A percentile compares a stretch with the other conserved stretches of the same genome.
These are phyloP conservation scores for Cryptotis parvus DNA, from an alignment of 2,113 vertebrate species.

Conservation along the genomic window DNA sequence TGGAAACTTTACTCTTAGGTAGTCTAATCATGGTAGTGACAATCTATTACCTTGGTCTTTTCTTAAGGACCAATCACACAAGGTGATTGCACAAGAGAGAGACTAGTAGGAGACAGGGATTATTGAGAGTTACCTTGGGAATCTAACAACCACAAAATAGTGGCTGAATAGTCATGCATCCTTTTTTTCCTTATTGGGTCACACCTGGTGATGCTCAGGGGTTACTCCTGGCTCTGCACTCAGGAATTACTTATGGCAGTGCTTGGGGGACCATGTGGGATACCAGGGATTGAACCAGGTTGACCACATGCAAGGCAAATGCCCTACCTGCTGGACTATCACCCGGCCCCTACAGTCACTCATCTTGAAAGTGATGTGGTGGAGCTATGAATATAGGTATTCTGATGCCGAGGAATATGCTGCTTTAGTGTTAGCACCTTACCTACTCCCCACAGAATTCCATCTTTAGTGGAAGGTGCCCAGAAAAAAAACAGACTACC, in stretches of 20 bases:
- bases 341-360: not conserved
- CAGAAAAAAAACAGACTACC: not conserved
- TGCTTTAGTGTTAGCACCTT: not conserved
- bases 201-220: too few species aligned
- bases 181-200: too few species aligned
- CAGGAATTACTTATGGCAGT: too few species aligned
- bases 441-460: conserved; percentile 7
- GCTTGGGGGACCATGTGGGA: too few species aligned
- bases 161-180: too few species aligned
- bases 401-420: not conserved
- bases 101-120: not conserved
- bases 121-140: not conserved
- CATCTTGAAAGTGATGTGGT: not conserved
- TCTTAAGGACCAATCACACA: not conserved
- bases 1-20: too few species aligned
- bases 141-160: not conserved
- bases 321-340: too few species aligned
- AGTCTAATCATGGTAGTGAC: not conserved
- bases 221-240: too few species aligned
- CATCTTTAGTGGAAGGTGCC: not conserved
- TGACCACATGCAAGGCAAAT: too few species aligned
- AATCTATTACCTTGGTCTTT: not conserved
- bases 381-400: not conserved
- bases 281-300: too few species aligned
- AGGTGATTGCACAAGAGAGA: not conserved